Evolutionary conservation across 2,888 invertebrate species (phyloP).

Genomic region (Tetropium fuscum): DNA sequence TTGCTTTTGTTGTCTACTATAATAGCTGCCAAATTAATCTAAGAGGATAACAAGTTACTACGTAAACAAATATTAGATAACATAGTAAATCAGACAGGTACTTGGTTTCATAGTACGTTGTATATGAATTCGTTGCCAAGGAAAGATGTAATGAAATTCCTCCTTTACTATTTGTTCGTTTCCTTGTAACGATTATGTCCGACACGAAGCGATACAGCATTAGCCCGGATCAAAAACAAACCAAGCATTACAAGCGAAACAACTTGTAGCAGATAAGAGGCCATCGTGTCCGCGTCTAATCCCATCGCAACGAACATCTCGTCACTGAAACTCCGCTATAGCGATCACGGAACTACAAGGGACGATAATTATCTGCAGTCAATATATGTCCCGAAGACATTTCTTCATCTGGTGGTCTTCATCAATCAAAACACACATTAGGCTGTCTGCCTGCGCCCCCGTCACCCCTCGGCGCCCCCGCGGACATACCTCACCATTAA

Average conservation of each 20-base stretch:
- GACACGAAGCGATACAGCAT: too few species aligned
- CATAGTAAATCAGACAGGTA: too few species aligned
- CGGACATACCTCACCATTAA: slow-evolving; percentile 46
- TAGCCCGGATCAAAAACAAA: slow-evolving; percentile 10
- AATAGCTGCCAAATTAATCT: too few species aligned
- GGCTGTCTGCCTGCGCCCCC: slow-evolving; percentile 52
- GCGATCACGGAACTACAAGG: slow-evolving; percentile 33
- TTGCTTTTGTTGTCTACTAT: too few species aligned
- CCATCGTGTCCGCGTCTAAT: slow-evolving; percentile 52
- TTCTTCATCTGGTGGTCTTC: slow-evolving; percentile 66
- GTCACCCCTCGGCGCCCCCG: slow-evolving; percentile 47
- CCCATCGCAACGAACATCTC: slow-evolving; percentile 40
- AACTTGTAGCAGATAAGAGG: slow-evolving; percentile 38
- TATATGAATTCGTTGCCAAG: too few species aligned
- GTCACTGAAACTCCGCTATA: slow-evolving; percentile 21
- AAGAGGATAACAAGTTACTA: too few species aligned
- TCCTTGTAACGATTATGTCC: too few species aligned
- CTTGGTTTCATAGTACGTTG: too few species aligned
- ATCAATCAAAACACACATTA: slow-evolving; percentile 64
- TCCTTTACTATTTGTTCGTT: too few species aligned
- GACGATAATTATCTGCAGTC: slow-evolving; percentile 62
- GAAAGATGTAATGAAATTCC: too few species aligned
- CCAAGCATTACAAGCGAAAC: slow-evolving; percentile 7
- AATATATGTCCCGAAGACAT: slow-evolving; percentile 63
- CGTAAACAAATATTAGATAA: too few species aligned